phyloP scores from a whole-genome alignment of 2,888 invertebrate genomes.

The Portevinia maculata region DNA sequence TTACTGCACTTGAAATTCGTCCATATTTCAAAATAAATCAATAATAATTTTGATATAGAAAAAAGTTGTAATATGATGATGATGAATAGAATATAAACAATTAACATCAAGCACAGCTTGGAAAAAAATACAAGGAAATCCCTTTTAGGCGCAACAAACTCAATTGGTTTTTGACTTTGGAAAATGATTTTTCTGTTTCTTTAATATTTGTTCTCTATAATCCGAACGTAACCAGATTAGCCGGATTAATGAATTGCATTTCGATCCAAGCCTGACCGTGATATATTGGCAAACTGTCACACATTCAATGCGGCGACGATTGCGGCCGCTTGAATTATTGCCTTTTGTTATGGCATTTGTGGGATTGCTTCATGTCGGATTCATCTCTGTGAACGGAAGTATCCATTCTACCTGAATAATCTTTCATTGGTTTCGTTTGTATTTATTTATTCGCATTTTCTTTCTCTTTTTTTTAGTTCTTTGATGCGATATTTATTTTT shows the following conservation, averaged over 20 bases:
- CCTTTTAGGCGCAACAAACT: constrained; percentile 30
- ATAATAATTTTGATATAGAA: too few species aligned
- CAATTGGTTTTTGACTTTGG: constrained; percentile 56
- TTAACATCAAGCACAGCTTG: too few species aligned
- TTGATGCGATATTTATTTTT: constrained; percentile 39
- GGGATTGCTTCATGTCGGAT: constrained; percentile 62
- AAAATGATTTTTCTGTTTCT: constrained; percentile 39
- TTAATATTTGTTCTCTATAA: constrained; percentile 61
- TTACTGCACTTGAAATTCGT: too few species aligned
- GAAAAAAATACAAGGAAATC: too few species aligned
- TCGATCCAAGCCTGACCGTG: constrained; percentile 70
- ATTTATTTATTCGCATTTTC: constrained; percentile 17
- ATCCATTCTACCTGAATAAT: constrained; percentile 70
- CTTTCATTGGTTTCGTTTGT: constrained; percentile 32
- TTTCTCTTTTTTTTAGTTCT: constrained; percentile 23
- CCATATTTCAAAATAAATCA: too few species aligned
- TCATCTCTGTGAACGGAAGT: constrained; percentile 65
- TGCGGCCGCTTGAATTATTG: constrained; percentile 67
- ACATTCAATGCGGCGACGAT: constrained; percentile 68
- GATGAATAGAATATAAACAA: too few species aligned
- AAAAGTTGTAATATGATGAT: too few species aligned
- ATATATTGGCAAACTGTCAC: constrained; percentile 68
- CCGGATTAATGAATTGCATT: constrained; percentile 72
- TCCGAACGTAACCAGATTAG: constrained; percentile 71
- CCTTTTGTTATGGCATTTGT: constrained; percentile 69